Evolutionary conservation across 2,888 invertebrate species (phyloP).

Genomic region (Diarsia rubi): DNA sequence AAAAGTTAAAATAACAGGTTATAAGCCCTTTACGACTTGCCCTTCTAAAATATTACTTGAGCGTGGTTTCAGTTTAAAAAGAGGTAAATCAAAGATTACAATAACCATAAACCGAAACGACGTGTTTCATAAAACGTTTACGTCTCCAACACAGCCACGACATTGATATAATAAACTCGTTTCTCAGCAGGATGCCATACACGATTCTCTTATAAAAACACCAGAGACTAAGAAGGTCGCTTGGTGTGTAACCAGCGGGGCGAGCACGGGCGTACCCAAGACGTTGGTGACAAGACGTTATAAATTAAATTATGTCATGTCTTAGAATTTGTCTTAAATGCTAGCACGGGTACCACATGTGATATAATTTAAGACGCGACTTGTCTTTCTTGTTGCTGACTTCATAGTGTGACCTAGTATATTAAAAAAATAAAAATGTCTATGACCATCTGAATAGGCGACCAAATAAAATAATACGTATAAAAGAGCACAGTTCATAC

Average conservation of each 20-base stretch:
- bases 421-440: too few species aligned
- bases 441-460: too few species aligned
- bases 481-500: too few species aligned
- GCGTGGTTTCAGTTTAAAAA: neutral
- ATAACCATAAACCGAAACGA: neutral
- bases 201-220: slow-evolving; percentile 46
- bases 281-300: too few species aligned
- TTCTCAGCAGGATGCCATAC: slow-evolving; percentile 36
- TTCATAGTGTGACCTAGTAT: too few species aligned
- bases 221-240: slow-evolving; percentile 56
- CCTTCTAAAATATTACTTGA: neutral
- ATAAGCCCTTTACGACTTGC: neutral
- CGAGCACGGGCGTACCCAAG: too few species aligned
- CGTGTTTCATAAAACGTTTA: slow-evolving; percentile 8
- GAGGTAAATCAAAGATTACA: neutral
- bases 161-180: slow-evolving; percentile 18
- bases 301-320: too few species aligned
- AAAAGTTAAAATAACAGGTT: neutral
- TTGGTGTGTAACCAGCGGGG: slow-evolving; percentile 38
- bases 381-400: too few species aligned
- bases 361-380: too few species aligned
- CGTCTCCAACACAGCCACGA: slow-evolving; percentile 4
- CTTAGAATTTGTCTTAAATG: too few species aligned
- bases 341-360: too few species aligned
- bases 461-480: too few species aligned